phyloP scores from a whole-genome alignment of 2,888 invertebrate species.

The Nephrocerus scutellatus region DNA sequence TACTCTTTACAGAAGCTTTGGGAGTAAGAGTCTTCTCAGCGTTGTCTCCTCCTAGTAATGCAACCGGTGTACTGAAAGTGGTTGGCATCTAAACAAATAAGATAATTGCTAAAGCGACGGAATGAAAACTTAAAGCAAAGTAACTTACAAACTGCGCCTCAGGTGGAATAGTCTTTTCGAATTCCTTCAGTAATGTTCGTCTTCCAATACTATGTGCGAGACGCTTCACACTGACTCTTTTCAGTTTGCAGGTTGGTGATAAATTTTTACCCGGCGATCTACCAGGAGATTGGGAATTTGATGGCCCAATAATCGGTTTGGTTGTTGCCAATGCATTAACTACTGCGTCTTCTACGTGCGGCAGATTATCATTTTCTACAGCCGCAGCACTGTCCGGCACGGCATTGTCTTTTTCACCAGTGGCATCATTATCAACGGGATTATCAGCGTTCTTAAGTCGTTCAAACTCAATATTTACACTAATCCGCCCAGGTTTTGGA shows the following conservation, averaged over 20 bases:
- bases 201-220: constrained; percentile 10
- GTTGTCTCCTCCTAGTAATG: too few species aligned
- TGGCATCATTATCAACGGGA: too few species aligned
- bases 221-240: constrained; percentile 4
- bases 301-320: neutral
- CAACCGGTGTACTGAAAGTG: constrained; percentile 16
- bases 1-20: too few species aligned
- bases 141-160: constrained; percentile 21
- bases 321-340: neutral
- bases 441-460: constrained; percentile 7
- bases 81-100: constrained; percentile 8
- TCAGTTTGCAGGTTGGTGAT: constrained; percentile 11
- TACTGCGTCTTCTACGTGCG: too few species aligned
- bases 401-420: neutral
- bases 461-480: constrained; percentile 17
- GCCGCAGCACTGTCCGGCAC: neutral
- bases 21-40: too few species aligned
- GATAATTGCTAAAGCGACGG: neutral
- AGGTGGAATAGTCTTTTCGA: constrained; percentile 15
- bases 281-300: neutral
- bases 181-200: constrained; percentile 16
- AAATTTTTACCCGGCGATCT: constrained; percentile 2
- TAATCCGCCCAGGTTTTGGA: constrained; percentile 10
- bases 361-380: too few species aligned
- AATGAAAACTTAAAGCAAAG: too few species aligned